Base-by-base conservation (phyloP, 2,888 invertebrate species). In the Podotricha telesiphe region DNA sequence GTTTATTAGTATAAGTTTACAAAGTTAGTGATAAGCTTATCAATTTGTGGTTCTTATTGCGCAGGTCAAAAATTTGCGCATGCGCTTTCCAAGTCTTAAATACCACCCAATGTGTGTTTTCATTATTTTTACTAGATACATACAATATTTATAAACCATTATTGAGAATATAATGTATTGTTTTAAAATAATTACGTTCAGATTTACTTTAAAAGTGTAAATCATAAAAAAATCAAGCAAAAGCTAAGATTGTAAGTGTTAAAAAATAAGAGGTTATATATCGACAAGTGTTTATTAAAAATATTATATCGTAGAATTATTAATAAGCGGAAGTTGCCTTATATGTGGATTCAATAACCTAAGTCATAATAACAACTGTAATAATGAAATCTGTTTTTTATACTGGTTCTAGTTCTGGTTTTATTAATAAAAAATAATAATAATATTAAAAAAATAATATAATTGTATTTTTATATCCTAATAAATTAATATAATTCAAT, bases 51-150 rank as follows among this genome's bases (percentile, higher is more conserved):
- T 17, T 42, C 22, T 6, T 19, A 69, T 7, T 77, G 83, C 85
- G 85, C 85, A 84, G 76, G 85, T 61, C 75, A 10, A 45, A 0
- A 65, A 51, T 40, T 34, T 22, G 19, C 70, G n/a, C 85, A 80
- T 85, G 85, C 85, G 85, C 81, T 65, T 40, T 65, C 4, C 40
- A 55, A 40, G 50, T 73, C 37, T 69, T 68, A 71, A 73, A 73
- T 75, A 72, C 74, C 76, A 79, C 76, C 77, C 78, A 72, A 74
- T 62, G 73, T 75, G 75, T 80, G 79, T 83, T 80, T 81, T 82
- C 82, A 77, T 80, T 82, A 37, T 40, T 68, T 28, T 48, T 50
- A 55, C 22, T 62, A 22, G 7, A 45, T 50, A 40, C 17, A 51
- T 20, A 34, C 13, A 37, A 34, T 11, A 37, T 62, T 34, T 22